Conservation (phyloP, 64 coral and sea anemone species). For the Cladopsammia gracilis region DNA sequence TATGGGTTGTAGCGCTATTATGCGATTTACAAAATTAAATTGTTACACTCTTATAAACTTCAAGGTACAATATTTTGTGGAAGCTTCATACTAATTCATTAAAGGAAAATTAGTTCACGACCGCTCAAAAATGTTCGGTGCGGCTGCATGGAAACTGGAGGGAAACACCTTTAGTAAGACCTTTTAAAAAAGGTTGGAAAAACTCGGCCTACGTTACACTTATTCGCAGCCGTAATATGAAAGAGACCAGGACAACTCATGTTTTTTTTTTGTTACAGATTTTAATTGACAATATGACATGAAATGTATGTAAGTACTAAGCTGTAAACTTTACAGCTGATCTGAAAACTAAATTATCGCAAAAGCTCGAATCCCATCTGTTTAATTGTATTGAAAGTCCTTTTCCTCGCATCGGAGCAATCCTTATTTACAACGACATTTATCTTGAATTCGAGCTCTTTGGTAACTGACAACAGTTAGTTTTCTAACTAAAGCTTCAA, state of each 20-base stretch:
- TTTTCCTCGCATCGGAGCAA: constrained; percentile 37
- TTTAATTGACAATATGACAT: constrained; percentile 49
- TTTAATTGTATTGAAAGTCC: neutral
- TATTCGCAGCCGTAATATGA: no score
- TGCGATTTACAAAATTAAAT: no score
- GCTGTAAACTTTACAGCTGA: constrained; percentile 6
- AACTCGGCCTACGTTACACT: no score
- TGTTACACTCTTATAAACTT: no score
- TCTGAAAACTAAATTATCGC: constrained; percentile 33
- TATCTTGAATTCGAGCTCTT: constrained; percentile 44
- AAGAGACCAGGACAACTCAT: neutral
- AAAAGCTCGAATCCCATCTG: constrained; percentile 21
- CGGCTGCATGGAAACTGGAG: no score
- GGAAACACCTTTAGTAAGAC: no score
- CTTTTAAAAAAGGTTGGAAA: no score
- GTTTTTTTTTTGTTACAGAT: neutral
- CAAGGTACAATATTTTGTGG: no score
- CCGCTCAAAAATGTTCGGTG: no score
- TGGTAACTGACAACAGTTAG: constrained; percentile 26
- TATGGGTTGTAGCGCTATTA: no score
- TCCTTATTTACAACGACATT: constrained; percentile 81
- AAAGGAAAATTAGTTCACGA: no score
- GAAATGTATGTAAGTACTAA: neutral
- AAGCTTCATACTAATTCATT: no score
- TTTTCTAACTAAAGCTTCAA: constrained; percentile 34